Percentiles rank a stretch among this genome's conserved stretches.
Conservation (phyloP, 2,113 vertebrate genomes). For the Spermophilus dauricus region DNA sequence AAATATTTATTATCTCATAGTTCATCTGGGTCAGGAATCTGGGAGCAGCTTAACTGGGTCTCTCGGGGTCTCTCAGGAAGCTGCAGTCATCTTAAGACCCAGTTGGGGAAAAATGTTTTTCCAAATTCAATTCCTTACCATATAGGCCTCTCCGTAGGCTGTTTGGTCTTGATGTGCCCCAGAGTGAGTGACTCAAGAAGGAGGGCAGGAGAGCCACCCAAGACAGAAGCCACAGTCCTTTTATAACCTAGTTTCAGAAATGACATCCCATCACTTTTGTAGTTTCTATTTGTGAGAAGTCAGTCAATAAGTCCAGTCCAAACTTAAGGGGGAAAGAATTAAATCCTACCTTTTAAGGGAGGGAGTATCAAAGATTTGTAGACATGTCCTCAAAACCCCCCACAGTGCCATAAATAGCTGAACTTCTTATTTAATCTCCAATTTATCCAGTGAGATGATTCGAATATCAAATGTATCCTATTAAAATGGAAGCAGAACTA, state of each 20-base stretch:
- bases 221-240: neutral
- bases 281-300: neutral
- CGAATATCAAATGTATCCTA: slow-evolving; percentile 48
- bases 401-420: neutral
- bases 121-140: neutral
- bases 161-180: neutral
- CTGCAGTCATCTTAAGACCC: neutral
- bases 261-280: neutral
- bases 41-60: neutral
- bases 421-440: slow-evolving; percentile 51
- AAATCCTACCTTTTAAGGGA: neutral
- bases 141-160: neutral
- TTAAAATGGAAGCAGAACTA: slow-evolving; percentile 25
- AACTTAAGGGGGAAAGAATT: neutral
- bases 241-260: neutral
- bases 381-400: neutral
- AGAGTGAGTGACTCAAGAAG: neutral
- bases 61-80: neutral
- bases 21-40: neutral
- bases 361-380: slow-evolving; percentile 10
- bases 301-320: neutral
- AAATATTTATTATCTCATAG: neutral
- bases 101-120: neutral
- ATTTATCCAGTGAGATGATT: slow-evolving; percentile 27
- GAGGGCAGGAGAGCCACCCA: neutral